Percentiles rank a stretch among this genome's conserved stretches.
These are phyloP conservation scores for Diabrotica virgifera DNA, from an alignment of 1,140 invertebrate genomes.

Conservation along the genomic window DNA sequence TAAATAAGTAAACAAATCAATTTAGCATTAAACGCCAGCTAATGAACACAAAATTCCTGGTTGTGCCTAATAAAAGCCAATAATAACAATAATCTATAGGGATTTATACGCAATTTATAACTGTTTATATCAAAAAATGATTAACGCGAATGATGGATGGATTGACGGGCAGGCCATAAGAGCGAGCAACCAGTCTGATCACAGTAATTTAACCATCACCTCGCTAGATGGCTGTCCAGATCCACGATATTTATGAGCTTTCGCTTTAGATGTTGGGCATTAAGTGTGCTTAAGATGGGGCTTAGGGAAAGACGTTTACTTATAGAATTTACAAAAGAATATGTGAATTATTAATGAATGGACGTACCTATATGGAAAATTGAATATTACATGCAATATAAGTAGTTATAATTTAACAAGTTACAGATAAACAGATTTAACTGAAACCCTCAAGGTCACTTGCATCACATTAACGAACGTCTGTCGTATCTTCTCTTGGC, in stretches of 20 bases:
- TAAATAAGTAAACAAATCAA: constrained; percentile 19
- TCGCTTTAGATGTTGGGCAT: background rate
- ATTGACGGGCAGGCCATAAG: constrained; percentile 41
- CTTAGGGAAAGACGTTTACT: too few relatives aligned
- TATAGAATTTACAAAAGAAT: too few relatives aligned
- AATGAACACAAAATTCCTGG: constrained; percentile 18
- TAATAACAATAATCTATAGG: constrained; percentile 46
- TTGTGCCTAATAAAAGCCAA: constrained; percentile 39
- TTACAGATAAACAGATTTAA: too few relatives aligned
- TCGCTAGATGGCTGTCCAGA: constrained; percentile 15
- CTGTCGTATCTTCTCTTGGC: too few relatives aligned
- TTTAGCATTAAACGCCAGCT: constrained; percentile 15
- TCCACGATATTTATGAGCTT: constrained; percentile 19
- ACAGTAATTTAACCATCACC: constrained; percentile 45
- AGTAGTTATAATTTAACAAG: too few relatives aligned
- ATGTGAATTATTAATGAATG: too few relatives aligned
- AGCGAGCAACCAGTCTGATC: constrained; percentile 36
- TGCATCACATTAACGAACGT: too few relatives aligned
- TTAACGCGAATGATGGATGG: constrained; percentile 45
- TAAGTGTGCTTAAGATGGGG: too few relatives aligned
- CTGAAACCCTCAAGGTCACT: too few relatives aligned
- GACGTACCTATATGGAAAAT: too few relatives aligned
- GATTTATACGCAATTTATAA: constrained; percentile 45
- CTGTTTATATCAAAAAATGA: constrained; percentile 47
- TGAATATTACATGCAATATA: too few relatives aligned